Conservation (phyloP, 2,888 invertebrate species). For the Steromphala cineraria region DNA sequence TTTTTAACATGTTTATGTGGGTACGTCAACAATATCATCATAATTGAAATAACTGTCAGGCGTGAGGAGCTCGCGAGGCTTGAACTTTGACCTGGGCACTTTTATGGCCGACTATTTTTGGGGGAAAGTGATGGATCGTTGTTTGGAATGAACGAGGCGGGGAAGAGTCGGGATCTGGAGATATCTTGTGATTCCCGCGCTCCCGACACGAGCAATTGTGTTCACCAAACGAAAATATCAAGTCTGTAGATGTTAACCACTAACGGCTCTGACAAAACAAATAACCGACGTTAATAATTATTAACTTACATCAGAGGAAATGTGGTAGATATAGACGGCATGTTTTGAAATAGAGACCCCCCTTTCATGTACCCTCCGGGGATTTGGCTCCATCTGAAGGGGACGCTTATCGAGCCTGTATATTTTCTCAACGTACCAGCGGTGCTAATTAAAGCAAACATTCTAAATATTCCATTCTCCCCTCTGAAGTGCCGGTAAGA, state of each 20-base stretch:
- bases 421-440: slow-evolving; percentile 6
- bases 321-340: background rate
- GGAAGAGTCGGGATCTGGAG: background rate
- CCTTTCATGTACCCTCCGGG: background rate
- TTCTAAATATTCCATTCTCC: slow-evolving; percentile 18
- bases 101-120: background rate
- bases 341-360: background rate
- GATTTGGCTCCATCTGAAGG: background rate
- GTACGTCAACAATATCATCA: background rate
- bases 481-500: slow-evolving; percentile 5
- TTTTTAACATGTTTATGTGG: slow-evolving; percentile 1
- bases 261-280: slow-evolving; percentile 16
- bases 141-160: too few species aligned
- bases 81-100: slow-evolving; percentile 14
- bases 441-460: slow-evolving; percentile 15
- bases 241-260: background rate
- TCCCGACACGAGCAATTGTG: background rate
- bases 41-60: slow-evolving; percentile 17
- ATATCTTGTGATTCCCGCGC: background rate
- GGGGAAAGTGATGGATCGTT: background rate
- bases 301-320: slow-evolving; percentile 12
- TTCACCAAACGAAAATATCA: slow-evolving; percentile 11
- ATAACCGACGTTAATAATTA: slow-evolving; percentile 6
- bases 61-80: background rate
- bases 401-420: slow-evolving; percentile 9